Evolutionary conservation across 1,140 invertebrate species (phyloP).

Genomic region (Periplaneta americana): DNA sequence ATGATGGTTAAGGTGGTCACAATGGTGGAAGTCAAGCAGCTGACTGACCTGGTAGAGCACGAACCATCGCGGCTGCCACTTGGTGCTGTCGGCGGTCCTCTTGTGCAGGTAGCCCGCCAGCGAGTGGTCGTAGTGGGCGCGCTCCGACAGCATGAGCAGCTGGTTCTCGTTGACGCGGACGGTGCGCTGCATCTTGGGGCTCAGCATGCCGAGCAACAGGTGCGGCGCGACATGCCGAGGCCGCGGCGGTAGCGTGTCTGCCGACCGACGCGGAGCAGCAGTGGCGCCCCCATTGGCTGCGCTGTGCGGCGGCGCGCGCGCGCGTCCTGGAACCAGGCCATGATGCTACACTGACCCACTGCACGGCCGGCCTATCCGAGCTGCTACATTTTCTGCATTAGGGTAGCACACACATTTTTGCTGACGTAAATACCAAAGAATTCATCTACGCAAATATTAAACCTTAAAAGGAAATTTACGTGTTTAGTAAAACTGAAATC

Average conservation of each 20-base stretch:
- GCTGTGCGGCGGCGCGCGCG: too few relatives aligned
- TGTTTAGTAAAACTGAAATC: too few relatives aligned
- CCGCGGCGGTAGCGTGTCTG: too few relatives aligned
- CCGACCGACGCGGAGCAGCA: neutral
- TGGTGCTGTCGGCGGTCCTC: conserved; percentile 74
- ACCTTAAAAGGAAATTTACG: too few relatives aligned
- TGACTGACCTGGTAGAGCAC: conserved; percentile 79
- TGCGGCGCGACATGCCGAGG: neutral
- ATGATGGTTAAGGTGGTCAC: too few relatives aligned
- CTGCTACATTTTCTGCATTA: too few relatives aligned
- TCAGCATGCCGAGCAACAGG: conserved; percentile 57
- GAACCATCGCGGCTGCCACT: conserved; percentile 89
- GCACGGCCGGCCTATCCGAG: too few relatives aligned
- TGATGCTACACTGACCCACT: too few relatives aligned
- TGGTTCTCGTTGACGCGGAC: conserved; percentile 77
- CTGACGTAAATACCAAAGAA: too few relatives aligned
- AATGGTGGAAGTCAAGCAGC: too few relatives aligned
- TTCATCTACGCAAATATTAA: too few relatives aligned
- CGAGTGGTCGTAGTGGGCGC: conserved; percentile 72
- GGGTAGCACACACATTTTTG: too few relatives aligned
- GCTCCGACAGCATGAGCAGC: conserved; percentile 76
- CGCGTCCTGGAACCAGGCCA: neutral
- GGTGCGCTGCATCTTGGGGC: conserved; percentile 77
- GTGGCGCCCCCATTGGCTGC: neutral
- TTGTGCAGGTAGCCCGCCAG: conserved; percentile 80